Base-by-base conservation (phyloP, 2,888 invertebrate genomes). In the Chironomus riparius region DNA sequence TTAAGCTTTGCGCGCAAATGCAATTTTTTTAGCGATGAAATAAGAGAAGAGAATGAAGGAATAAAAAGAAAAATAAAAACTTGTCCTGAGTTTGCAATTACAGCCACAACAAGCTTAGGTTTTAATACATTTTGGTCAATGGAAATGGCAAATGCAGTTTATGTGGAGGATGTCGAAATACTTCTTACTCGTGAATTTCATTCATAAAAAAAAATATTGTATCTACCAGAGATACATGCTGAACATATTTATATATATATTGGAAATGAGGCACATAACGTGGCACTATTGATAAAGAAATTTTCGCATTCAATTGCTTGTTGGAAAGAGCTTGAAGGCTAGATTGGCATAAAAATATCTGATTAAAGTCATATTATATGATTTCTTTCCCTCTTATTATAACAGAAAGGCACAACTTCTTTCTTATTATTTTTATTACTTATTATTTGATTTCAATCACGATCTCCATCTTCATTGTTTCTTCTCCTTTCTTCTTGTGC, bases 391-490 rank as follows among this genome's bases (percentile, higher is more conserved):
- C 38, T 38, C 38, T 38, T 38, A 38, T 38, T 10, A 38, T 38
- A 38, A 38, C 38, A 18, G 56, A 56, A 56, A 56, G 56, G 56
- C 56, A 15, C n/a, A n/a, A 18, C 56, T 56, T 56, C 56, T 15
- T 38, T 38, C 38, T 38, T 38, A 28, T 28, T 28, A 24, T 28
- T 38, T 38, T 38, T 38, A 38, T 38, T 38, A 38, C 38, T 38
- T 38, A 38, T 38, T 56, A 56, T 56, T 56, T 56, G 56, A 47
- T 70, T 56, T 70, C 28, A 47, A 50, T 70, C 70, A 70, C 70
- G 50, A 70, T 70, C 70, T n/a, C 15, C 50, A 28, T 70, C 50
- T 50, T 50, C 70, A 70, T 70, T 70, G 70, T 70, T 70, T 70
- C 13, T 56, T 18, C 56, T 56, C 56, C 24, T 24, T 24, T 24